Base-by-base conservation (phyloP, 2,113 vertebrate genomes). In the Crotalus tigris region DNA sequence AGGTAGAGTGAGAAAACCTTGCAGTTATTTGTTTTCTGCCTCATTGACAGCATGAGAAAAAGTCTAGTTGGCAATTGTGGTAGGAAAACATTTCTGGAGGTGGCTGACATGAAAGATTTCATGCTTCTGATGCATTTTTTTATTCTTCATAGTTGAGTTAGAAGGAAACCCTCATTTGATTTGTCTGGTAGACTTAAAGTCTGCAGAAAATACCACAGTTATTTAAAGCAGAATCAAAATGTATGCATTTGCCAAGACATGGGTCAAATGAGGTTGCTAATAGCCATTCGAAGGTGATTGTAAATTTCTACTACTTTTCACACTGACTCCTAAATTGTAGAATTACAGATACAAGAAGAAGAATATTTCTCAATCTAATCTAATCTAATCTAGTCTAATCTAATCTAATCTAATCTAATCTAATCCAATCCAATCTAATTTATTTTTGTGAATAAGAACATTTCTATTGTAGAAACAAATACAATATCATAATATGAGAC, bases 121-220 rank as follows among this genome's bases (percentile, higher is more conserved):
- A 10, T 13, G 2, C 11, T 44, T 91, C 54, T 0, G 61, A 29
- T 49, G 23, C 90, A 5, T 91, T 92, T 57, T 51, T 88, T n/a
- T 53, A 93, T 90, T 92, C 58, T 44, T 94, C 13, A 88, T 93
- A 92, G 64, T 69, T 94, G 90, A 93, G 61, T 88, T 64, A 10
- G 86, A 24, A 54, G 57, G 92, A 88, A 85, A 85, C n/a, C n/a
- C 57, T 75, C 85, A 53, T 26, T 58, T 92, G 87, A 92, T 61
- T 89, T 49, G 69, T 92, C 33, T 93, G 46, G 91, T 86, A 89
- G 87, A 92, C 91, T 89, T 91, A 58, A 59, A 89, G 91, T 85
- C 90, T 92, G 58, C 90, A 89, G 24, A 89, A 85, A 59, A 92
- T 93, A 91, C 90, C 93, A 89, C 87, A 89, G 90, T 93, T 93